These are phyloP conservation scores for Cryptomyrus ogoouensis DNA, from an alignment of 2,113 vertebrate genomes.

Conservation along the genomic window DNA sequence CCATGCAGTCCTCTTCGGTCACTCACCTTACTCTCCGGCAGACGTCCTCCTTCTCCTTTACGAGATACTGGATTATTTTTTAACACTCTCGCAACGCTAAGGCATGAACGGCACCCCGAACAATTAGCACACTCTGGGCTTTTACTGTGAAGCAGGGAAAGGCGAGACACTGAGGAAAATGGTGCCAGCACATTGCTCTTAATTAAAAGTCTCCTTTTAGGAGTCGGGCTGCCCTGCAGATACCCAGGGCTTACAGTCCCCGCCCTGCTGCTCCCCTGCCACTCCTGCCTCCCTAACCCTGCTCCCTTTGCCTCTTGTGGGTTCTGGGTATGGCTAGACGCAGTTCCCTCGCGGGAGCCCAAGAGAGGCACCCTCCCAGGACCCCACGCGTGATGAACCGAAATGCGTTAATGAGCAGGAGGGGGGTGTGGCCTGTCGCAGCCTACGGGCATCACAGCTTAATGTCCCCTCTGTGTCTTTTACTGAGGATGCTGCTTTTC, in stretches of 20 bases:
- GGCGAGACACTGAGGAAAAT: not conserved
- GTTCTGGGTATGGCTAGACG: conserved; percentile 5
- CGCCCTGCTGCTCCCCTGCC: conserved; percentile 15
- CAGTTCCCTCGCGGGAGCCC: not conserved
- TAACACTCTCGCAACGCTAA: not conserved
- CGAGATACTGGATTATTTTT: not conserved
- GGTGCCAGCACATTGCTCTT: conserved; percentile 3
- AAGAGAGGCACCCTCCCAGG: not conserved
- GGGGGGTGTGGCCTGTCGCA: not conserved
- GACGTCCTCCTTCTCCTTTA: not conserved
- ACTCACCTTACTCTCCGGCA: not conserved
- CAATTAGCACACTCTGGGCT: not conserved
- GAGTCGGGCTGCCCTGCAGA: not conserved
- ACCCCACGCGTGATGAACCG: not conserved
- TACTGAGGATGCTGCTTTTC: not conserved
- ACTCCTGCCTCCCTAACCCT: not conserved
- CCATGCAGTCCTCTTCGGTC: not conserved
- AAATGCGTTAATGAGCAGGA: not conserved
- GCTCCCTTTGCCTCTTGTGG: not conserved
- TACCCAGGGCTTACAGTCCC: not conserved
- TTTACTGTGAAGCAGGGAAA: not conserved
- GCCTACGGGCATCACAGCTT: not conserved
- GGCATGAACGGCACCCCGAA: not conserved
- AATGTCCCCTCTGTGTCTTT: not conserved
- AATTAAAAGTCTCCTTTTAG: not conserved